A percentile compares a stretch with the other conserved stretches of the same genome.
Conservation (phyloP, 2,888 invertebrate genomes). For the Agonopterix subpropinquella region DNA sequence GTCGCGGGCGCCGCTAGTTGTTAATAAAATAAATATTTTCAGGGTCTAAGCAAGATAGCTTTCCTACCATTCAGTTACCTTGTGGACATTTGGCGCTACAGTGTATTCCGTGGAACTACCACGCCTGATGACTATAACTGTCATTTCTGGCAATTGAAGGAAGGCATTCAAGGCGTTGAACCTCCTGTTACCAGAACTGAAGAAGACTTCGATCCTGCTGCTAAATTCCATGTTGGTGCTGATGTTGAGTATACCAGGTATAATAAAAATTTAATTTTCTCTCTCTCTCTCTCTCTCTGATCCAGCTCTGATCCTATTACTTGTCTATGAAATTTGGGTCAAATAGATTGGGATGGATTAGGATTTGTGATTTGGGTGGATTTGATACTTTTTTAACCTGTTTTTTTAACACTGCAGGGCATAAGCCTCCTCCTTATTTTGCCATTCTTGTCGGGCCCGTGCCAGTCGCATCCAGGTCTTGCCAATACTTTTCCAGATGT, state of each 20-base stretch:
- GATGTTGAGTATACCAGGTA: slow-evolving; percentile 81
- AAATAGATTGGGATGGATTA: no score
- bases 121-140: slow-evolving; percentile 77
- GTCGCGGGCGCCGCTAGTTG: neutral
- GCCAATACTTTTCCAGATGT: no score
- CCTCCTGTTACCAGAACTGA: slow-evolving; percentile 78
- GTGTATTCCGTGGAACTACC: slow-evolving; percentile 78
- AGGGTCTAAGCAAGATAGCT: slow-evolving; percentile 81
- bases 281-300: no score
- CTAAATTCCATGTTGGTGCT: slow-evolving; percentile 81
- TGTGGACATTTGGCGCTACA: slow-evolving; percentile 82
- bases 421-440: no score
- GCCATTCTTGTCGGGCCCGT: no score
- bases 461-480: no score
- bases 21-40: slow-evolving; percentile 15
- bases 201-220: slow-evolving; percentile 79
- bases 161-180: slow-evolving; percentile 77
- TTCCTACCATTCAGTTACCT: slow-evolving; percentile 82
- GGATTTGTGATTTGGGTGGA: no score
- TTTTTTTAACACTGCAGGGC: no score
- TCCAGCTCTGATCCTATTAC: no score
- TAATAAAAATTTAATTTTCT: no score
- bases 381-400: no score
- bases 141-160: slow-evolving; percentile 78
- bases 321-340: no score